Base-by-base conservation (phyloP, 2,888 invertebrate genomes). In the Hydropsyche betteni region DNA sequence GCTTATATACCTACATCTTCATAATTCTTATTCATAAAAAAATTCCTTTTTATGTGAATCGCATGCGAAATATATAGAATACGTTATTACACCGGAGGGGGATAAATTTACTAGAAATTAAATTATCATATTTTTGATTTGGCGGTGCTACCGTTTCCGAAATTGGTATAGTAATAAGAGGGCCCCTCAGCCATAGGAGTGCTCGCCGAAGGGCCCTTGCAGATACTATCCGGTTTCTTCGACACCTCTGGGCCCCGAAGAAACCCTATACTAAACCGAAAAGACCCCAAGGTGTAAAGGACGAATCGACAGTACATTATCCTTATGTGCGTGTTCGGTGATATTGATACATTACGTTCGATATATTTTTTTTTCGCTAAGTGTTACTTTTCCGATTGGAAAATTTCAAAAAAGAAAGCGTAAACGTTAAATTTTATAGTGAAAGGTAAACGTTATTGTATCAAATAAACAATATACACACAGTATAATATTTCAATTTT, bases 91-190 rank as follows among this genome's bases (percentile, higher is more conserved):
- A n/a, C 36, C 12, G 34, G 36, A 33, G 16, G 34, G 50, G 14
- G 53, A 72, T 75, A 75, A 77, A 76, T 76, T 76, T 73, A 78
- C 36, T 34, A 70, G 73, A 78, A 76, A 76, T 78, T 76, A 75
- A 78, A 78, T 78, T 78, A 76, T 78, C 74, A 78, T 78, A 76
- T 76, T 78, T 75, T 76, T 75, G 74, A 76, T 75, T 78, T 75
- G 52, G 64, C 69, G 33, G 68, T 53, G 76, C 78, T 76, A 76
- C 78, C 76, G 76, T 78, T 78, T 72, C 73, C 52, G 52, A 75
- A 75, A 78, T 76, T 68, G 76, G 69, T 64, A 61, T 64, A 44
- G 38, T 76, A 78, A 78, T 78, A 69, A 76, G 52, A 58, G 75
- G 16, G 58, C 24, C 58, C 71, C 73, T 44, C 10, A 6, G 44